A percentile compares a stretch with the other conserved stretches of the same genome.
phyloP scores from a whole-genome alignment of 2,797 vertebrate species.

The Aphelocoma californica region DNA sequence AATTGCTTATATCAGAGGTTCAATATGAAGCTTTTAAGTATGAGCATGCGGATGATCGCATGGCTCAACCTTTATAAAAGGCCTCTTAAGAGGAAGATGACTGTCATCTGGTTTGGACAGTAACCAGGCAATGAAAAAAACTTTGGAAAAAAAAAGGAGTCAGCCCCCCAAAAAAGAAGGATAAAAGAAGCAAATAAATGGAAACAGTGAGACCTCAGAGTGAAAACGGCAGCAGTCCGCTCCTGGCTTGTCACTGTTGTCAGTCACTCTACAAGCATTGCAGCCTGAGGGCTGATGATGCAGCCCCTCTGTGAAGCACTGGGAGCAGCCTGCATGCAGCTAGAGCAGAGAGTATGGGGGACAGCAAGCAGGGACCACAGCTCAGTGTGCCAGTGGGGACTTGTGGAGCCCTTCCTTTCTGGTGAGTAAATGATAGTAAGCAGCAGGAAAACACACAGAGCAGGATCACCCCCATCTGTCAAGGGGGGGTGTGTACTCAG shows the following conservation, averaged over 20 bases:
- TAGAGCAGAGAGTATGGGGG: rapidly evolving
- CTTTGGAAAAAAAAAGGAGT: not conserved
- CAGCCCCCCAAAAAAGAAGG: not conserved
- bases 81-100: not conserved
- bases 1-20: not conserved
- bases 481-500: not conserved
- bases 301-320: not conserved
- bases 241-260: not conserved
- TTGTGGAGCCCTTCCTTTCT: not conserved
- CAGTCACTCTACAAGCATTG: too few species aligned
- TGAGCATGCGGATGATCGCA: not conserved
- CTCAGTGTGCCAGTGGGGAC: rapidly evolving
- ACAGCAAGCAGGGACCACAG: not conserved
- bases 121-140: not conserved
- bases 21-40: not conserved
- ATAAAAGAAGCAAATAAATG: not conserved
- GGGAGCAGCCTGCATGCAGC: not conserved
- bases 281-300: not conserved
- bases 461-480: not conserved
- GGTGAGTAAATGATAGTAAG: not conserved
- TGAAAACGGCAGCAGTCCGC: not conserved
- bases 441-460: not conserved
- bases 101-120: not conserved
- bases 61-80: not conserved
- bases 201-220: not conserved